Evolutionary conservation across 2,113 vertebrate species (phyloP).

Genomic region (Aspiorhynchus laticeps): DNA sequence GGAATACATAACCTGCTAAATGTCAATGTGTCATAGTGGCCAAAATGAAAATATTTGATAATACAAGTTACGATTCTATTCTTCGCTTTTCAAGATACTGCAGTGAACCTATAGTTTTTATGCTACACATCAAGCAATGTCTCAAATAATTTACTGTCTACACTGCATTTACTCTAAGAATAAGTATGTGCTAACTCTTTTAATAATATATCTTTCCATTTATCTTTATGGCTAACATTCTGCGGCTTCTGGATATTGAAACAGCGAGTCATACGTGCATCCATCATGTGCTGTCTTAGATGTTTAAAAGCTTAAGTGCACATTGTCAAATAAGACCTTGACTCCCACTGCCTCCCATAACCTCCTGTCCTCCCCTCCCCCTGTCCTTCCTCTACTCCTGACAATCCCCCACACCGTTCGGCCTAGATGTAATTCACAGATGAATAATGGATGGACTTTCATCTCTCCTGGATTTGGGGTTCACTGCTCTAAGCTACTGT

Average conservation of each 20-base stretch:
- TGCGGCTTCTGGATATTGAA: conserved; percentile 14
- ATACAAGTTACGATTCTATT: background rate
- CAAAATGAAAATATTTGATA: background rate
- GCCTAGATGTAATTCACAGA: conserved; percentile 75
- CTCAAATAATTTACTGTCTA: background rate
- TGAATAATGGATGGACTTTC: conserved; percentile 82
- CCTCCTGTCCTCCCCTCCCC: conserved; percentile 57
- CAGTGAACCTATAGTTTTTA: background rate
- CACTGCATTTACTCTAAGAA: background rate
- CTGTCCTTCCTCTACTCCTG: background rate
- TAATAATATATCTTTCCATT: background rate
- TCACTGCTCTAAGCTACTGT: conserved; percentile 34
- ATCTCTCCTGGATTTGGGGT: conserved; percentile 55
- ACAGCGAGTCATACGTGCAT: background rate
- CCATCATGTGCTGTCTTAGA: conserved; percentile 37
- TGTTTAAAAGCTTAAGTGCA: conserved; percentile 40
- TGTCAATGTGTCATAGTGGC: background rate
- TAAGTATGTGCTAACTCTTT: conserved; percentile 8
- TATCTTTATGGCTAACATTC: background rate
- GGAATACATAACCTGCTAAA: background rate
- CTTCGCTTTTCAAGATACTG: background rate
- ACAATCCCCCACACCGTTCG: conserved; percentile 59
- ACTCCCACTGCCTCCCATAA: conserved; percentile 50
- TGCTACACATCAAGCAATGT: background rate
- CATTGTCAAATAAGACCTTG: conserved; percentile 49